Evolutionary conservation across 2,888 invertebrate genomes (phyloP), one percentile per base, ranked within the genome.

Genomic region (Notocelia uddmanniana): DNA sequence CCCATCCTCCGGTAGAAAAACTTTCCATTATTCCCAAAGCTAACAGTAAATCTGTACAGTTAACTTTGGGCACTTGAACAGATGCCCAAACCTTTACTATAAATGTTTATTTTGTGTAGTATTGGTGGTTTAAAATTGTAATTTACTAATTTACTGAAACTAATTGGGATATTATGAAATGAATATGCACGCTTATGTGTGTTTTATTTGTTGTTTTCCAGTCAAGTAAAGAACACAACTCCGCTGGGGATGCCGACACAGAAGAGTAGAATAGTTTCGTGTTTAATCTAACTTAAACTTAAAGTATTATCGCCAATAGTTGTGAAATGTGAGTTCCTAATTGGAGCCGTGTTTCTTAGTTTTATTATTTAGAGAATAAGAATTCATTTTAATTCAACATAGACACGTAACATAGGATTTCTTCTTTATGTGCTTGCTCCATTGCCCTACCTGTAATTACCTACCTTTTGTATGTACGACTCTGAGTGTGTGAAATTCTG

Each of bases 181-280:
- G 31, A 31, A 31, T 31, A 31, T 31, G 31, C 31, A 31, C 31
- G 3, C 31, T 31, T 31, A 31, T 6, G 31, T 31, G 15, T 21
- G 9, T 13, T 19, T 15, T 0, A 52, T 60, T 54, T 57, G 3
- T 63, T 69, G 1, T 45, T 62, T 69, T 69, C 41, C 69, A 69
- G 69, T 63, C 54, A 6, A 48, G 31, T 21, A 68, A 68, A 63
- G 73, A 58, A 63, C 59, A 68, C 55, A 59, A 68, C 37, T 52
- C 63, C 18, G 64, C 63, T 48, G 69, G 15, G 11, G 69, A 69
- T 18, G 18, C 21, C 11, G 69, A 69, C 18, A 55, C 45, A 6
- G 69, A 69, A 54, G 15, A 54, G 11, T 63, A 69, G 21, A 69
- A 26, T 21, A 19, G 55, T 50, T 31, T 55, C 19, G 19, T 6